A percentile compares a stretch with the other conserved stretches of the same genome.
Conservation (phyloP, 2,113 vertebrate species). For the Salvator merianae region DNA sequence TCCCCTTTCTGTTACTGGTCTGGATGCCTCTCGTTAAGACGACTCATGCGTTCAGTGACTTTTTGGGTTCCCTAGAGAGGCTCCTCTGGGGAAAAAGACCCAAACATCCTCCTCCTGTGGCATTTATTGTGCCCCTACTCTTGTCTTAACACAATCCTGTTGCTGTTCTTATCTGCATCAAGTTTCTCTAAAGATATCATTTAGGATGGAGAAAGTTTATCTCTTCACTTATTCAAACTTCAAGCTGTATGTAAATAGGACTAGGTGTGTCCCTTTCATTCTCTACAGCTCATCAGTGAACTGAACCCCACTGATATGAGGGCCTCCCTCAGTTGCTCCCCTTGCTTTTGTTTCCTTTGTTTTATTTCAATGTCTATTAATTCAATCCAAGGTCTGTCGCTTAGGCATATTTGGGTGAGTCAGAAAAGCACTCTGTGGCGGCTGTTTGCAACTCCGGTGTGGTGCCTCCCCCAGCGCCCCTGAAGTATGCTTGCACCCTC, state of each 20-base stretch:
- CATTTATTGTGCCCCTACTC: fast-evolving
- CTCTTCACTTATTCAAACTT: no score
- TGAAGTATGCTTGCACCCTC: neutral
- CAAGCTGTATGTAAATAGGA: no score
- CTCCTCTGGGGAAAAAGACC: neutral
- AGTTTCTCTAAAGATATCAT: neutral
- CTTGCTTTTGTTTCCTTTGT: no score
- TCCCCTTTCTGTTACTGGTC: neutral
- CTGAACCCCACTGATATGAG: no score
- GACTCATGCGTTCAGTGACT: neutral
- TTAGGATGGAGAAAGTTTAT: neutral
- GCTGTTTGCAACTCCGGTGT: neutral
- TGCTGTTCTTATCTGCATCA: neutral
- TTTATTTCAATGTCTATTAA: no score
- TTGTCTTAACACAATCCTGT: neutral
- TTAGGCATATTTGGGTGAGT: no score
- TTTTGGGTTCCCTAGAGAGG: neutral
- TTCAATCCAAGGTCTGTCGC: no score
- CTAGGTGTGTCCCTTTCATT: no score
- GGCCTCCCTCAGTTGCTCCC: no score
- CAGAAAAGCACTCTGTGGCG: no score
- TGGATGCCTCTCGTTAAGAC: neutral
- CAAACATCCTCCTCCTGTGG: no score
- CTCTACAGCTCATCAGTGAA: neutral
- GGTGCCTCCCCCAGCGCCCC: neutral